A percentile compares a stretch with the other conserved stretches of the same genome.
Conservation (phyloP, 1,140 invertebrate genomes). For the Agraylea sexmaculata region DNA sequence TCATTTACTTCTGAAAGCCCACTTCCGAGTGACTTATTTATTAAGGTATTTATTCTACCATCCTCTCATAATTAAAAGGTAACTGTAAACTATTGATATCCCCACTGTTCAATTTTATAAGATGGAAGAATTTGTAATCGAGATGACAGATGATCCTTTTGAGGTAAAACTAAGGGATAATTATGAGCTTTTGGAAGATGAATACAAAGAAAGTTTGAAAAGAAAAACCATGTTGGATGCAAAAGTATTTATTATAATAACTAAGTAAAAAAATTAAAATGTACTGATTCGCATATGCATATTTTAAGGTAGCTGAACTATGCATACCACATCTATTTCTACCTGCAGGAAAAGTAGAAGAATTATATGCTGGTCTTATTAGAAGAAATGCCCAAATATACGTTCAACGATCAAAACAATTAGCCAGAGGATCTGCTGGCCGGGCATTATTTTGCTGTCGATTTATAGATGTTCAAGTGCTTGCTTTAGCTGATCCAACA, state of each 20-base stretch:
- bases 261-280: no score
- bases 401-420: constrained; percentile 57
- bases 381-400: constrained; percentile 93
- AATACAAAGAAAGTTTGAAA: constrained; percentile 90
- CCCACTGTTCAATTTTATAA: constrained; percentile 29
- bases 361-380: constrained; percentile 72
- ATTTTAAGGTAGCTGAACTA: constrained; percentile 49
- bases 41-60: constrained; percentile 50
- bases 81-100: constrained; percentile 2
- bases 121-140: constrained; percentile 74
- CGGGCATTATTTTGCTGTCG: constrained; percentile 22
- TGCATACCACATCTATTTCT: constrained; percentile 71
- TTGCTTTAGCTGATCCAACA: constrained; percentile 76
- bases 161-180: constrained; percentile 94
- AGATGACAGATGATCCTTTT: constrained; percentile 95
- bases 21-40: constrained; percentile 75
- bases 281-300: neutral
- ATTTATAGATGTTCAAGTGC: constrained; percentile 54
- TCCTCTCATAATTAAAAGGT: neutral
- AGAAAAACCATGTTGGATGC: constrained; percentile 81
- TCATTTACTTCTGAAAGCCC: constrained; percentile 52
- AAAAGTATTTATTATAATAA: no score
- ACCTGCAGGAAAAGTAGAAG: constrained; percentile 77
- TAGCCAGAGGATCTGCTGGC: constrained; percentile 51
- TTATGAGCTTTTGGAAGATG: constrained; percentile 91